Evolutionary conservation across 1,140 invertebrate genomes (phyloP).

Genomic region (Cheumatopsyche charites): DNA sequence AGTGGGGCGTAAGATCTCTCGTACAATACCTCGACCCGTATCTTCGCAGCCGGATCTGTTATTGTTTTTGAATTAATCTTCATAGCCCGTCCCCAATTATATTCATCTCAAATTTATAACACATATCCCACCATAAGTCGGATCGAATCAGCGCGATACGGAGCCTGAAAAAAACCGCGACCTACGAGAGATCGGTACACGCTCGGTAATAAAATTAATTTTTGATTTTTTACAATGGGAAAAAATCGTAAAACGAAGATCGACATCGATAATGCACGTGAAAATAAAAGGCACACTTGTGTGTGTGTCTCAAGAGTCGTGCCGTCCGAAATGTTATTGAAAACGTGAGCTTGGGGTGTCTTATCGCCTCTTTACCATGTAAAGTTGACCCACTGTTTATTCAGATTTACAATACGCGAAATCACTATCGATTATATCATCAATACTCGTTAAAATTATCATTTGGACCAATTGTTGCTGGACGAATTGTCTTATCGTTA

Average conservation of each 20-base stretch:
- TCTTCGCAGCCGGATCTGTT: constrained; percentile 35
- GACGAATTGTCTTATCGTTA: no score
- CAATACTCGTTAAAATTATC: no score
- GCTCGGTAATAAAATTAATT: no score
- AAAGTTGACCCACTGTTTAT: no score
- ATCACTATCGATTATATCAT: no score
- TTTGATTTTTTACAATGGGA: neutral
- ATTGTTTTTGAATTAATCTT: constrained; percentile 43
- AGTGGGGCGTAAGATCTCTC: constrained; percentile 30
- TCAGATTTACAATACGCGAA: no score
- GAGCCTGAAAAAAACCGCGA: no score
- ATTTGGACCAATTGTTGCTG: no score
- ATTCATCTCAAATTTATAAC: constrained; percentile 2
- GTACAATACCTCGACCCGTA: constrained; percentile 32
- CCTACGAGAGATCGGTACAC: no score
- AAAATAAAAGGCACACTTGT: no score
- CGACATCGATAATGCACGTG: no score
- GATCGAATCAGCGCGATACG: no score
- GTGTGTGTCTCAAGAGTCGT: constrained; percentile 1
- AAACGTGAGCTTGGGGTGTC: constrained; percentile 6
- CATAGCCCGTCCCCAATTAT: constrained; percentile 33
- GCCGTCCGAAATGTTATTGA: constrained; percentile 26
- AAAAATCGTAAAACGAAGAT: neutral
- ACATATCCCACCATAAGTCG: constrained; percentile 1
- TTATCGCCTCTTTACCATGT: neutral